A percentile compares a stretch with the other conserved stretches of the same genome.
Conservation (phyloP, 2,797 vertebrate genomes). For the Heliangelus exortis region DNA sequence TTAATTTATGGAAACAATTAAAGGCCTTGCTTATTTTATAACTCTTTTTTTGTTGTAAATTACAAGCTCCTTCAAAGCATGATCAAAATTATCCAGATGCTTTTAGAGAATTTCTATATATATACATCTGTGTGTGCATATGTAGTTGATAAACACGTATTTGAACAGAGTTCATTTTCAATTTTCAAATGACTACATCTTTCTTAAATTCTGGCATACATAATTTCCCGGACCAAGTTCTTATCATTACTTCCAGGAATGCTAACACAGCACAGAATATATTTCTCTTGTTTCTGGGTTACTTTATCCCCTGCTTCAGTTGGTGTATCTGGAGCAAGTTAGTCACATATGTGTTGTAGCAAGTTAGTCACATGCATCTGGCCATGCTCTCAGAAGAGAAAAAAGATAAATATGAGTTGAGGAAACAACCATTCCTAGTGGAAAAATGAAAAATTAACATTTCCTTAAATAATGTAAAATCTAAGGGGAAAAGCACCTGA, state of each 20-base stretch:
- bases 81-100: background rate
- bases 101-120: background rate
- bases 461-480: background rate
- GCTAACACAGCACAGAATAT: background rate
- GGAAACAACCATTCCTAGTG: background rate
- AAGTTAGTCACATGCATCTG: background rate
- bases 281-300: background rate
- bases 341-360: background rate
- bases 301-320: background rate
- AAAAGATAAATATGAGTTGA: background rate
- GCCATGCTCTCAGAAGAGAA: background rate
- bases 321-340: background rate
- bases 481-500: background rate
- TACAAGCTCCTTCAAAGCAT: background rate
- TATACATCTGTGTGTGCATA: rapidly evolving
- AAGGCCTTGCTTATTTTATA: background rate
- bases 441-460: background rate
- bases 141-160: background rate
- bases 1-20: background rate
- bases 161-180: background rate
- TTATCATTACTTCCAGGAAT: background rate
- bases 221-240: background rate
- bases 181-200: background rate
- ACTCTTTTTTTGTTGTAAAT: background rate
- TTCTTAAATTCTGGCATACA: background rate